phyloP scores from a whole-genome alignment of 1,140 invertebrate genomes.

The Hormaphis cornu region DNA sequence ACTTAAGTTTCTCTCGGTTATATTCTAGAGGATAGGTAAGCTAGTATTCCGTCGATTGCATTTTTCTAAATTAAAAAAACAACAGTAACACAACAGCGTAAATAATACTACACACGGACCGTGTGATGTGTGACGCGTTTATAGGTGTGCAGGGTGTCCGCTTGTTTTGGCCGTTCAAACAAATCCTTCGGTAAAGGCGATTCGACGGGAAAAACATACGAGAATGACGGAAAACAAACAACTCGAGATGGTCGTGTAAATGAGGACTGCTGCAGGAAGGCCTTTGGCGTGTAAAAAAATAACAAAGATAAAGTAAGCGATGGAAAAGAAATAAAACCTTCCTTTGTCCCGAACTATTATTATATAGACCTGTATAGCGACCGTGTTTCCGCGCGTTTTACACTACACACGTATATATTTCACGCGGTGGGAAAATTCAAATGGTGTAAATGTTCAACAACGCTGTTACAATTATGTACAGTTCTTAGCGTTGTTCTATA shows the following conservation, averaged over 20 bases:
- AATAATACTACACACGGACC: too few species aligned
- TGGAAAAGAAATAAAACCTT: neutral
- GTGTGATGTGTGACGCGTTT: neutral
- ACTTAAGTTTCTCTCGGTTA: too few species aligned
- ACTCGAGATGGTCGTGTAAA: neutral
- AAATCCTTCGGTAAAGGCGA: neutral
- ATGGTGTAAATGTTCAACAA: too few species aligned
- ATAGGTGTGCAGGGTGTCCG: neutral
- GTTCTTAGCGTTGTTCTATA: too few species aligned
- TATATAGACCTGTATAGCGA: neutral
- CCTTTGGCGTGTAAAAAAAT: neutral
- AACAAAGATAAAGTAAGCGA: too few species aligned
- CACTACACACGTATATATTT: neutral
- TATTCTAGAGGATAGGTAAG: too few species aligned
- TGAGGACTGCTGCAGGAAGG: slow-evolving; percentile 9
- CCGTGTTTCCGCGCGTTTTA: neutral
- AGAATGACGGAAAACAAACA: neutral
- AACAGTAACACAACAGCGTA: too few species aligned
- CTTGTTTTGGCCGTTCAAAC: neutral
- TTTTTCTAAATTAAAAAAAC: too few species aligned
- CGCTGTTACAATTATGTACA: too few species aligned
- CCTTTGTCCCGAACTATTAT: neutral
- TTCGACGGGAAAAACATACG: neutral
- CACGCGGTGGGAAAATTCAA: neutral
- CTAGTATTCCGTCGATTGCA: too few species aligned